Base-by-base conservation (phyloP, 2,797 vertebrate species). In the Sardinella longiceps region DNA sequence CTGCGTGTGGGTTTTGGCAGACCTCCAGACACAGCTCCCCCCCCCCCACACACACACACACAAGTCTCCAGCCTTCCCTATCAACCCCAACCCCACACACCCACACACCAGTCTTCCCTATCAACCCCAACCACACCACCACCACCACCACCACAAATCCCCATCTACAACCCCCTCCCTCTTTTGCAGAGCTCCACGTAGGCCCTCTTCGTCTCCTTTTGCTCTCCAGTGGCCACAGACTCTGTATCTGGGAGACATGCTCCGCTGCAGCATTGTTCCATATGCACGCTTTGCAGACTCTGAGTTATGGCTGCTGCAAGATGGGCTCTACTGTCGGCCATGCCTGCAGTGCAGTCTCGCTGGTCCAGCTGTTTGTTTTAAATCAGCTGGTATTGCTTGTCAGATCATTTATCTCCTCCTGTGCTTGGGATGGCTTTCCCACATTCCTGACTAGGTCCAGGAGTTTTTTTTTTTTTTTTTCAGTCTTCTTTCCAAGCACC, bases 341-440 rank as follows among this genome's bases (percentile, higher is more conserved):
- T 77, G 18, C 20, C 37, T 43, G 15, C 9, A 39, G 33, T 43
- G 15, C 9, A 39, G 33, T 84, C 70, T 88, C 81, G 87, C 86
- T 91, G 83, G 88, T 89, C 90, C 92, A 94, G 93, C 93, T 94
- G 93, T 90, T 93, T 91, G 92, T 91, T 93, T 93, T 92, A 86
- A 92, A 91, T 93, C 89, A 88, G 89, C 89, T 88, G 89, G 82
- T 88, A 84, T 82, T 51, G 88, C 88, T 84, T 87, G 89, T 87
- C 88, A 90, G 86, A 90, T 90, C 85, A 87, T 91, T 93, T 90
- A 91, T 92, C 90, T 81, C 86, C 88, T 88, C 37, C 60, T 39
- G 84, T 23, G 82, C 88, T 88, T 91, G 85, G 92, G 89, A 92
- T 90, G 85, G 15, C 14, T 86, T 86, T 87, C 87, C 91, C 87